Conservation (phyloP, 2,888 invertebrate genomes). For the Eucera pruinosa region DNA sequence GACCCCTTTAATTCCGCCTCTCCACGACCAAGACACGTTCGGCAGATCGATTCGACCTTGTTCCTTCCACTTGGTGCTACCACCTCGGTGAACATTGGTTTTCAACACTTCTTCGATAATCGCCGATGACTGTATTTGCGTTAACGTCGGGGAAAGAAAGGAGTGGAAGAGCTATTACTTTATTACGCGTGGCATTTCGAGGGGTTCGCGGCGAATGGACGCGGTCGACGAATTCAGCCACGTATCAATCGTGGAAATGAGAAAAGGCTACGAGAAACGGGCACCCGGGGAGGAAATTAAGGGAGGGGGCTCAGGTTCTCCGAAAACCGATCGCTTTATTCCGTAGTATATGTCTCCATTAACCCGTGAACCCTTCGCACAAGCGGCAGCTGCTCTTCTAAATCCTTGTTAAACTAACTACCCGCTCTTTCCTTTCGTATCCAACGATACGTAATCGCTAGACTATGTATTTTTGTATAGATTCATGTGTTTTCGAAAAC, state of each 20-base stretch:
- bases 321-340: slow-evolving; percentile 51
- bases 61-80: not conserved
- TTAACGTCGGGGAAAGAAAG: slow-evolving; percentile 21
- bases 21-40: slow-evolving; percentile 78
- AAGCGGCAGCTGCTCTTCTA: slow-evolving; percentile 48
- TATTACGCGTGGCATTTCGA: slow-evolving; percentile 56
- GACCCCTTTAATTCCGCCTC: slow-evolving; percentile 81
- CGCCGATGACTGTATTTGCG: not conserved
- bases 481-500: too few species aligned
- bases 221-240: slow-evolving; percentile 50
- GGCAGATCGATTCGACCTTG: slow-evolving; percentile 68
- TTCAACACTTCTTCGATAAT: not conserved
- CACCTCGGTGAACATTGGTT: not conserved
- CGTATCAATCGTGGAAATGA: slow-evolving; percentile 73
- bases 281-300: slow-evolving; percentile 11
- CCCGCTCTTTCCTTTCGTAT: not conserved
- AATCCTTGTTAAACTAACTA: slow-evolving; percentile 57
- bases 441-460: not conserved
- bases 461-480: too few species aligned
- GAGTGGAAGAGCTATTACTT: slow-evolving; percentile 58
- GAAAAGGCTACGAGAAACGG: slow-evolving; percentile 41
- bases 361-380: slow-evolving; percentile 57
- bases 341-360: slow-evolving; percentile 71
- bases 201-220: slow-evolving; percentile 29
- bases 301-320: slow-evolving; percentile 63